Evolutionary conservation across 2,113 vertebrate genomes (phyloP), one percentile per base, ranked within the genome.

Genomic region (Myotis davidii): DNA sequence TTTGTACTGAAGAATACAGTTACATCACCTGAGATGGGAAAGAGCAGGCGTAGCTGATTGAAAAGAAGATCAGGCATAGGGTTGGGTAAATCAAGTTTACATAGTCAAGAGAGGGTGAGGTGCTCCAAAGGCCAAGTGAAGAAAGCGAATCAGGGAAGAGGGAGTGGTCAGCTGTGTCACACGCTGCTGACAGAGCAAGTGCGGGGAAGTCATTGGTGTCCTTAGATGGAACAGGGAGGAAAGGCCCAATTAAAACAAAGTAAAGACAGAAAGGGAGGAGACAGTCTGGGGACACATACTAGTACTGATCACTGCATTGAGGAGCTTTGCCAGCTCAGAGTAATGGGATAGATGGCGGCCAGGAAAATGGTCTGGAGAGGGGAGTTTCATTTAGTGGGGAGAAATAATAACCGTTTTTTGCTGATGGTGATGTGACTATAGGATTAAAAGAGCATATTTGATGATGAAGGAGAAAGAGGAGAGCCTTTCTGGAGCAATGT

Each of bases 31-130:
- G 45, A 50, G 32, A 25, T 12, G n/a, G 48, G 70, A 27, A 50
- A 21, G 32, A 69, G n/a, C 32, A 39, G 39, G 42, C 29, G 16
- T 21, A 3, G 4, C 54, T 45, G 93, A 17, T 4, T 42, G 29
- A 4, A 23, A 54, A 52, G 59, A 56, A 13, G 32, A 70, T 21
- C 6, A 4, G 20, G 72, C 21, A 1, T 3, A n/a, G n/a, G n/a
- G n/a, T 37, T 61, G 39, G 37, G 3, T n/a, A 14, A 0, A 3
- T 7, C 6, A 1, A 13, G 9, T 23, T 52, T 3, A 6, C 11
- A 9, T 1, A 48, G 29, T 82, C 42, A 34, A 29, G 37, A 34
- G 32, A 18, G 39, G 11, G 83, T 1, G 21, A 89, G 37, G 32
- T 48, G 45, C 29, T 59, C 18, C 16, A 77, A 39, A 67, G 56